phyloP scores from a whole-genome alignment of 2,113 vertebrate genomes.

The Pholis gunnellus region DNA sequence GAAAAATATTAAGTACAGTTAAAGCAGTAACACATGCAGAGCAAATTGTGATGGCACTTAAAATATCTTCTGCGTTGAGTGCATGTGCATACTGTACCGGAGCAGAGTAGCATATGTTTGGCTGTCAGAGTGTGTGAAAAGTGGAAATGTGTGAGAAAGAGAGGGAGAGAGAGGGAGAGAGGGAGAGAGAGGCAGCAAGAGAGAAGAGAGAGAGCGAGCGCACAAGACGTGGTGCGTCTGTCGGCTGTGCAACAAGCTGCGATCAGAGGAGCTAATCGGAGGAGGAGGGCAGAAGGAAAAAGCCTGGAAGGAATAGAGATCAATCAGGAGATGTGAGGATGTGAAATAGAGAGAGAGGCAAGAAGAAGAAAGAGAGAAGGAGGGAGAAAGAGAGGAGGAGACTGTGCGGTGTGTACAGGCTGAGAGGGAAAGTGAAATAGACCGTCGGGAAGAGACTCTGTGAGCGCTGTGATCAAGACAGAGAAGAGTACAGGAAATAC shows the following conservation, averaged over 20 bases:
- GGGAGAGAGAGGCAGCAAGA: constrained; percentile 2
- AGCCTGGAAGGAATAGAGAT: constrained; percentile 49
- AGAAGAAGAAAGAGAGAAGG: constrained; percentile 19
- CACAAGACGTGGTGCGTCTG: constrained; percentile 17
- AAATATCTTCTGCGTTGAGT: neutral
- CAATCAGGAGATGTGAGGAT: constrained; percentile 48
- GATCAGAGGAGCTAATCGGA: constrained; percentile 42
- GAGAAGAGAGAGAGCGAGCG: constrained; percentile 18
- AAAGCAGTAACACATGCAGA: neutral
- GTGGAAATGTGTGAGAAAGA: constrained; percentile 41
- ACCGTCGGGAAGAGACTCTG: constrained; percentile 32
- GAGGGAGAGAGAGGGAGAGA: neutral
- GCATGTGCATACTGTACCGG: neutral
- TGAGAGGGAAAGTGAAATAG: constrained; percentile 46
- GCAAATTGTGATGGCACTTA: neutral
- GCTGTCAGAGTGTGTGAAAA: constrained; percentile 44
- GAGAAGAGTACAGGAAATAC: constrained; percentile 20
- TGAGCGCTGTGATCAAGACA: constrained; percentile 34
- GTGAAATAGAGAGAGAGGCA: constrained; percentile 34
- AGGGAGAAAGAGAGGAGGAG: constrained; percentile 38
- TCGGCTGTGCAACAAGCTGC: constrained; percentile 64
- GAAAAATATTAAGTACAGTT: neutral
- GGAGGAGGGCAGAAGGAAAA: constrained; percentile 24
- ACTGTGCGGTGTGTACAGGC: constrained; percentile 34
- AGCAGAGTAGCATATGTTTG: constrained; percentile 40